A percentile compares a stretch with the other conserved stretches of the same genome.
Conservation (phyloP, 2,888 invertebrate genomes). For the Tyria jacobaeae region DNA sequence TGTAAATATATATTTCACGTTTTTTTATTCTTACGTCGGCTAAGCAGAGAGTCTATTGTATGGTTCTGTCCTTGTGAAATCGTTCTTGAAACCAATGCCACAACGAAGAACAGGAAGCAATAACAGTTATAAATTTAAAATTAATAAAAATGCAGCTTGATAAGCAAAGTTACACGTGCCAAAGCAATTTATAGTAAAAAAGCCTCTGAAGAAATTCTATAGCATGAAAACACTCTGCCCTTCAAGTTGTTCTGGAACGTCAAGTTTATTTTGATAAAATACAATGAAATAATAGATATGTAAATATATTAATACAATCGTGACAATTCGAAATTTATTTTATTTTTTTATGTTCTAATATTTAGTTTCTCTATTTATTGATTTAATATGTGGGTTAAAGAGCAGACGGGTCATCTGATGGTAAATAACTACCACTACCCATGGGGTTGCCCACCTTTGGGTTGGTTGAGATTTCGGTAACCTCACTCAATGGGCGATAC, state of each 20-base stretch:
- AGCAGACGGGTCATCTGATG: too few relatives aligned
- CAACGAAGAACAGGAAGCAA: background rate
- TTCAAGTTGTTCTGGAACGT: background rate
- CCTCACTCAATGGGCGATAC: too few relatives aligned
- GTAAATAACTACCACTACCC: too few relatives aligned
- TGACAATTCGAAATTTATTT: too few relatives aligned
- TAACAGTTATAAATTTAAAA: background rate
- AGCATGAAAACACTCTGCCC: slow-evolving; percentile 1
- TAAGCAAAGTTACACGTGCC: slow-evolving; percentile 3
- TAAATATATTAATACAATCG: background rate
- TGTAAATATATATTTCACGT: background rate
- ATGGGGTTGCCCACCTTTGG: too few relatives aligned
- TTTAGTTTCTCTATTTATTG: too few relatives aligned
- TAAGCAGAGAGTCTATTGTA: background rate
- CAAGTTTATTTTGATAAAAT: background rate
- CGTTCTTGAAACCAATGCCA: background rate
- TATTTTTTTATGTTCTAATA: too few relatives aligned
- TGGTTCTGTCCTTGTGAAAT: background rate
- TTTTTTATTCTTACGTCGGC: background rate
- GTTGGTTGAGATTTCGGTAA: too few relatives aligned
- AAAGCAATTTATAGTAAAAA: slow-evolving; percentile 15
- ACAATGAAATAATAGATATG: background rate
- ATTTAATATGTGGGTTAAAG: too few relatives aligned
- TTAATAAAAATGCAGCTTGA: slow-evolving; percentile 17
- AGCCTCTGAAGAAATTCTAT: slow-evolving; percentile 8